Evolutionary conservation across 2,113 vertebrate genomes (phyloP).

Genomic region (Nycticryphes semicollaris): DNA sequence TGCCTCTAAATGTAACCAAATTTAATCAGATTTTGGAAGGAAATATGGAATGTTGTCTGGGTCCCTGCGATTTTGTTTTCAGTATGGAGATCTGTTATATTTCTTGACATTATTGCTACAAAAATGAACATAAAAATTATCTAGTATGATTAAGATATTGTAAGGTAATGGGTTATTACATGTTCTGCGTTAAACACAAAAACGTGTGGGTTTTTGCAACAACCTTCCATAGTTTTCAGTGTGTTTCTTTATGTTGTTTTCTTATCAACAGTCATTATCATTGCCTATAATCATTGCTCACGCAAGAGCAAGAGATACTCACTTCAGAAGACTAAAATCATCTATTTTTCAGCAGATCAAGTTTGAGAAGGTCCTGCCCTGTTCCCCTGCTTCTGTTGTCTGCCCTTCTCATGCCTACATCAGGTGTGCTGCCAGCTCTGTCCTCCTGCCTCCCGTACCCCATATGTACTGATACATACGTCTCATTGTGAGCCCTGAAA

Average conservation of each 20-base stretch:
- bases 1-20: not conserved
- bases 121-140: not conserved
- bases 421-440: not conserved
- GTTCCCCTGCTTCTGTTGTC: not conserved
- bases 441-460: not conserved
- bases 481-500: not conserved
- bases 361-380: not conserved
- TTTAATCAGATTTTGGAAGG: not conserved
- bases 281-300: not conserved
- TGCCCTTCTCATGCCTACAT: not conserved
- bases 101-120: not conserved
- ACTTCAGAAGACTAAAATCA: not conserved
- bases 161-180: not conserved
- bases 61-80: not conserved
- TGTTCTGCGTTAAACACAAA: not conserved
- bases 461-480: not conserved
- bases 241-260: not conserved
- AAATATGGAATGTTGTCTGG: not conserved
- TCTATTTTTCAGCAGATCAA: not conserved
- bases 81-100: accelerated
- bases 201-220: not conserved
- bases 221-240: not conserved
- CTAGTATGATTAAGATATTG: not conserved
- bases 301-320: not conserved
- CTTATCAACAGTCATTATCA: not conserved